Evolutionary conservation across 1,140 invertebrate genomes (phyloP).

Genomic region (Mercenaria mercenaria): DNA sequence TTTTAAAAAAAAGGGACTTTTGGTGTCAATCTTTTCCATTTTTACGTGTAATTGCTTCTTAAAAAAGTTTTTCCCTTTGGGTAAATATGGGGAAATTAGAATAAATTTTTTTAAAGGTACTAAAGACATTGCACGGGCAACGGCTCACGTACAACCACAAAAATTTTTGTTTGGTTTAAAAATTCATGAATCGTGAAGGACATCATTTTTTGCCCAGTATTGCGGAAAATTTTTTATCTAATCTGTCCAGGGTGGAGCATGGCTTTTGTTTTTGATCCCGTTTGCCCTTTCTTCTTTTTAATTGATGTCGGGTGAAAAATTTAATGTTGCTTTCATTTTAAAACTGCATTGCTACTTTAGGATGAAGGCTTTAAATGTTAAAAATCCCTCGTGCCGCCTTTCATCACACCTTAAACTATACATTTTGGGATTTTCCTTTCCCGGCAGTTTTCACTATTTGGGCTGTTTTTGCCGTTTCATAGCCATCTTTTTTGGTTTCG

Average conservation of each 20-base stretch:
- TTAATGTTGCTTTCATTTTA: background rate
- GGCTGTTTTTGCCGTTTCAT: background rate
- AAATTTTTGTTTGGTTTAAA: background rate
- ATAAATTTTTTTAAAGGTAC: background rate
- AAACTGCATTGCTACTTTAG: slow-evolving; percentile 4
- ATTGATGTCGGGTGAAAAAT: background rate
- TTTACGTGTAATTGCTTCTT: background rate
- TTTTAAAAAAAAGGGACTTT: background rate
- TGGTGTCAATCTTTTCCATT: background rate
- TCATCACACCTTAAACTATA: background rate
- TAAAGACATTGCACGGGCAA: background rate
- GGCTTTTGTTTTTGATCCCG: background rate
- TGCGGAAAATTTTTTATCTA: background rate
- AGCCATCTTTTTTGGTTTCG: background rate
- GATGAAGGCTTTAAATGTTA: background rate
- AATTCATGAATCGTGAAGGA: background rate
- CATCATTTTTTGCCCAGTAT: background rate
- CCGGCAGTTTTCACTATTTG: background rate
- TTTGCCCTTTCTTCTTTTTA: background rate
- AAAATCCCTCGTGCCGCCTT: background rate
- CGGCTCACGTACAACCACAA: background rate
- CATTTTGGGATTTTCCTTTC: background rate
- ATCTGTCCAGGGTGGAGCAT: background rate
- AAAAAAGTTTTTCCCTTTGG: background rate
- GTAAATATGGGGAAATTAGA: background rate